phyloP scores from a whole-genome alignment of 2,113 vertebrate species.

The Periophthalmus modestus region DNA sequence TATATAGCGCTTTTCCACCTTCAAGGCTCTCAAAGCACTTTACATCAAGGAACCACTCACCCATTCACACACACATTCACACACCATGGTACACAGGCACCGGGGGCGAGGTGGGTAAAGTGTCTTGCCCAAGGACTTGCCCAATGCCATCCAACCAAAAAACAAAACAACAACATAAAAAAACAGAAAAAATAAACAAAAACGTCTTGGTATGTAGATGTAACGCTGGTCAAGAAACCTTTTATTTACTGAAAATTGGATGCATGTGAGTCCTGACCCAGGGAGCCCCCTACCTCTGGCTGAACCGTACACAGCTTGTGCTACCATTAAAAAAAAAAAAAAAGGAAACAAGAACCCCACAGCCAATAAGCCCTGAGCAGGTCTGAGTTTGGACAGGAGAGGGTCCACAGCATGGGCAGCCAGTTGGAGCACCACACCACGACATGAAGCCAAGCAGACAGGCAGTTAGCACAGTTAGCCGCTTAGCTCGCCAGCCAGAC shows the following conservation, averaged over 20 bases:
- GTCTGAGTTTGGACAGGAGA: slow-evolving; percentile 6
- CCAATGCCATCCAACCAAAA: not conserved
- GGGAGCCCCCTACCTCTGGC: slow-evolving; percentile 52
- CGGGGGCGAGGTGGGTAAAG: too few relatives aligned
- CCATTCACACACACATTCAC: too few relatives aligned
- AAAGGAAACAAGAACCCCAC: slow-evolving; percentile 20
- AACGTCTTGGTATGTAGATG: not conserved
- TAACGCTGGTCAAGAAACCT: not conserved
- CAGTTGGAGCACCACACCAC: slow-evolving; percentile 36
- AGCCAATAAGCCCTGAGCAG: slow-evolving; percentile 29
- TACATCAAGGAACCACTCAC: too few relatives aligned
- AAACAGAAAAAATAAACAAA: too few relatives aligned
- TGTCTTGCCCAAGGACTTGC: too few relatives aligned
- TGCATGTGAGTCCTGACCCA: slow-evolving; percentile 16
- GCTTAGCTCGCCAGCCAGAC: slow-evolving; percentile 24
- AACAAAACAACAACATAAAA: too few relatives aligned
- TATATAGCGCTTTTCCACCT: too few relatives aligned
- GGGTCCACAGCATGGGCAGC: slow-evolving; percentile 10
- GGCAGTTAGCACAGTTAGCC: slow-evolving; percentile 39
- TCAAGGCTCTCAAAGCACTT: too few relatives aligned
- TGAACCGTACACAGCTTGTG: slow-evolving; percentile 48
- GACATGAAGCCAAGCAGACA: slow-evolving; percentile 37
- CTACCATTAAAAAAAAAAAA: slow-evolving; percentile 40
- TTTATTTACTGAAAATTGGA: slow-evolving; percentile 3
- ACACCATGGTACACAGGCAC: too few relatives aligned